Conservation (phyloP, 2,113 vertebrate species). For the Gnathonemus echidnorhynchus region DNA sequence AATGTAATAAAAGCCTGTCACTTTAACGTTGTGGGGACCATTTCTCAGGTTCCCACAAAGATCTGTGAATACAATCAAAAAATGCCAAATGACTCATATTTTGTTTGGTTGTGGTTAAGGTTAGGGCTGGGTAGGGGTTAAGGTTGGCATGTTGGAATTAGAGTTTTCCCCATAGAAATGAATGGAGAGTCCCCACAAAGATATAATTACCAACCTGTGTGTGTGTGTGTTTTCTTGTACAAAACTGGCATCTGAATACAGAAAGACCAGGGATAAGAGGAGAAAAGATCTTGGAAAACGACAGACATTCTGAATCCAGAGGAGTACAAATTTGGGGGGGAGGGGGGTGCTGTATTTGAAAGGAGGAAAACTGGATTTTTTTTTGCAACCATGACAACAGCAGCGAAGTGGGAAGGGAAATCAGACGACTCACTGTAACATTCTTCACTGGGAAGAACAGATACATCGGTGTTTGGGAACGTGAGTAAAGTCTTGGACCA, state of each 20-base stretch:
- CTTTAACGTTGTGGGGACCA: too few species aligned
- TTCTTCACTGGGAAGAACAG: neutral
- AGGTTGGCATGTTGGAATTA: too few species aligned
- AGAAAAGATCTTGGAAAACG: neutral
- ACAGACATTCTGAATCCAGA: neutral
- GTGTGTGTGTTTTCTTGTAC: neutral
- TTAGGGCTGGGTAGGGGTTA: too few species aligned
- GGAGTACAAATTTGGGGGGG: neutral
- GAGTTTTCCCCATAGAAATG: too few species aligned
- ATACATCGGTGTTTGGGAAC: neutral
- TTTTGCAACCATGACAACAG: neutral
- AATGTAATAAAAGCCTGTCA: too few species aligned
- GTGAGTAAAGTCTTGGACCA: neutral
- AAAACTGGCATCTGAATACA: neutral
- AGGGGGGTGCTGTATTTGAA: neutral
- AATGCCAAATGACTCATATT: too few species aligned
- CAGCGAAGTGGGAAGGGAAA: neutral
- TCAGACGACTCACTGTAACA: neutral
- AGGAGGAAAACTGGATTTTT: neutral
- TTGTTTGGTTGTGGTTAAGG: too few species aligned
- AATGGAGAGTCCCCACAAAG: too few species aligned
- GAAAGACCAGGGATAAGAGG: neutral
- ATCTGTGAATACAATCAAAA: too few species aligned
- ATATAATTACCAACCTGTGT: neutral
- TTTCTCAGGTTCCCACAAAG: too few species aligned